A percentile compares a stretch with the other conserved stretches of the same genome.
Conservation (phyloP, 2,888 invertebrate species). For the Athalia cordata region DNA sequence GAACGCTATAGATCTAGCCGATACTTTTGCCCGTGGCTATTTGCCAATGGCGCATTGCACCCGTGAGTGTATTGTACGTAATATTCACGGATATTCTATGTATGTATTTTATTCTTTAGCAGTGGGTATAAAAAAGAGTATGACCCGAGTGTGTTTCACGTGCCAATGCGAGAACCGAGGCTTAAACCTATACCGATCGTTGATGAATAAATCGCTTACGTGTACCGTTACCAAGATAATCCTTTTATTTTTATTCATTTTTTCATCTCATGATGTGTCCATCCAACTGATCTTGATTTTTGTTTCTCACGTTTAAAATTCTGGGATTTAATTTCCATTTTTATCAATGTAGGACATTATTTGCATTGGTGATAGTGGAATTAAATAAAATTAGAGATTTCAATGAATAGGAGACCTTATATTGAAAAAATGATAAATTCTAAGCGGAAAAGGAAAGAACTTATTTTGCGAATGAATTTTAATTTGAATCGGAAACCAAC, state of each 20-base stretch:
- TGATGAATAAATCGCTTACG: constrained; percentile 17
- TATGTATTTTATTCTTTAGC: too few species aligned
- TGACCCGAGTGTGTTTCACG: not conserved
- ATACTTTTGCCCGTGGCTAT: constrained; percentile 57
- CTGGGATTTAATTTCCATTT: not conserved
- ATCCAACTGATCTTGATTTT: not conserved
- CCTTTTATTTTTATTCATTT: not conserved
- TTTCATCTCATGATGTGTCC: not conserved
- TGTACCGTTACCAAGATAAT: constrained; percentile 13
- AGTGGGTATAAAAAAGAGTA: too few species aligned
- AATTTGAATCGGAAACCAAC: too few species aligned
- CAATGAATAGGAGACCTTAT: too few species aligned
- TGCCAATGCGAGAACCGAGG: not conserved
- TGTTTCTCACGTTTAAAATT: constrained; percentile 34
- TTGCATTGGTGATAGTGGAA: too few species aligned
- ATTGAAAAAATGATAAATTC: too few species aligned
- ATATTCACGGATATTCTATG: not conserved
- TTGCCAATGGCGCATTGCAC: constrained; percentile 54
- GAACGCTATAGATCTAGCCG: constrained; percentile 51
- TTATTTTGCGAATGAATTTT: too few species aligned
- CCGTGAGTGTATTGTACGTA: not conserved
- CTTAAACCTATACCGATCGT: not conserved
- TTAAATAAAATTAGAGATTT: too few species aligned
- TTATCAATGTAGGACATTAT: too few species aligned
- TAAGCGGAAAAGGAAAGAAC: too few species aligned